Conservation (phyloP, 1,140 invertebrate species). For the Apis laboriosa region DNA sequence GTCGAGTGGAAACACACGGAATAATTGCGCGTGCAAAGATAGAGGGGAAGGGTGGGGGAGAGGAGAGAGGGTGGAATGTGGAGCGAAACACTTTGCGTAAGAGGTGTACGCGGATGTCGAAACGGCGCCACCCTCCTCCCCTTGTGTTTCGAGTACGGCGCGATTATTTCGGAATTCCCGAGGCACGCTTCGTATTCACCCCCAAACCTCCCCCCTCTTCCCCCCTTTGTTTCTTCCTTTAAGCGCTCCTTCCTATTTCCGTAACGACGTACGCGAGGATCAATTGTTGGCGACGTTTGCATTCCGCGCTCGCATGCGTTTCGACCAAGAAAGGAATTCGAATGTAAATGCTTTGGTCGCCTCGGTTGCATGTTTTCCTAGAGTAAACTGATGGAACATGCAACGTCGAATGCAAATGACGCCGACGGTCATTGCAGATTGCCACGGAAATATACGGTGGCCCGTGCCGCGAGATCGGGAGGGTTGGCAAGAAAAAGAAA, state of each 20-base stretch:
- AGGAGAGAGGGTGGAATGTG: slow-evolving; percentile 4
- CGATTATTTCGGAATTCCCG: slow-evolving; percentile 60
- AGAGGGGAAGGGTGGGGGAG: not conserved
- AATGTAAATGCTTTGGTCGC: slow-evolving; percentile 67
- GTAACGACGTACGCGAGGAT: slow-evolving; percentile 55
- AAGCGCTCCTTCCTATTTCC: slow-evolving; percentile 55
- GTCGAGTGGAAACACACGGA: slow-evolving; percentile 7
- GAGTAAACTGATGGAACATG: slow-evolving; percentile 68
- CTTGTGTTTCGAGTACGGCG: slow-evolving; percentile 38
- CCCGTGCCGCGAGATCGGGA: not conserved
- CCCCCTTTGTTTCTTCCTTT: slow-evolving; percentile 56
- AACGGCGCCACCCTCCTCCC: not conserved
- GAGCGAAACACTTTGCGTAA: slow-evolving; percentile 4
- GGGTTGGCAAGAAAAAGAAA: not conserved
- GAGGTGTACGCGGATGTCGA: not conserved
- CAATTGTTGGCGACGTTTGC: slow-evolving; percentile 58
- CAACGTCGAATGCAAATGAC: slow-evolving; percentile 69
- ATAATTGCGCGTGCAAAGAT: slow-evolving; percentile 34
- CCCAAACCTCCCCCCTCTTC: not conserved
- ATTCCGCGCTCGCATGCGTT: slow-evolving; percentile 52
- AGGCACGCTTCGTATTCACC: slow-evolving; percentile 45
- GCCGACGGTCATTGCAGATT: slow-evolving; percentile 65
- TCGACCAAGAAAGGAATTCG: slow-evolving; percentile 59
- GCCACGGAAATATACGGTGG: slow-evolving; percentile 59
- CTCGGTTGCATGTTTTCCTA: slow-evolving; percentile 66